Conservation (phyloP, 2,888 invertebrate species). For the Priocnemis perturbator region DNA sequence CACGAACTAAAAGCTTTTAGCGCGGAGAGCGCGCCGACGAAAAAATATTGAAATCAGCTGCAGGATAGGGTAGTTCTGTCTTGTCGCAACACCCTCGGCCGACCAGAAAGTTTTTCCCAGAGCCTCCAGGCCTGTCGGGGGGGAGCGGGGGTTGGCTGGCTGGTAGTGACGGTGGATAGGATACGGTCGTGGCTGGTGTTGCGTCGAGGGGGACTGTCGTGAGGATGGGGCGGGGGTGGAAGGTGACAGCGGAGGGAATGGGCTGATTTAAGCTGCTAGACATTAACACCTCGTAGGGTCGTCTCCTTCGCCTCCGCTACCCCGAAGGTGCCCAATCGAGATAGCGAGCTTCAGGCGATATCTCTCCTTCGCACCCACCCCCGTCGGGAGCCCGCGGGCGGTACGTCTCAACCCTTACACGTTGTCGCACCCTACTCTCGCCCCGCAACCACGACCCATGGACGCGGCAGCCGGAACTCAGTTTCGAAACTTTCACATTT, state of each 20-base stretch:
- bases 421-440: conserved; percentile 10
- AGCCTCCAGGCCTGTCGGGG: conserved; percentile 39
- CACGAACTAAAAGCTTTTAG: too few relatives aligned
- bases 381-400: conserved; percentile 28
- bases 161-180: neutral
- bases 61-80: conserved; percentile 17
- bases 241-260: neutral
- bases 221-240: neutral
- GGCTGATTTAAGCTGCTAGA: conserved; percentile 60
- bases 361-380: conserved; percentile 25
- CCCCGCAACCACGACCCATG: neutral
- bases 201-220: neutral
- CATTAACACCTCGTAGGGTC: conserved; percentile 59
- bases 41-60: conserved; percentile 35
- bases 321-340: conserved; percentile 53
- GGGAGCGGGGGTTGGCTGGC: conserved; percentile 21
- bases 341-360: conserved; percentile 48
- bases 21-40: neutral
- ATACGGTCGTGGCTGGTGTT: conserved; percentile 2
- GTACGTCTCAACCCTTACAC: conserved; percentile 17
- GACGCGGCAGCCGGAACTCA: conserved; percentile 40
- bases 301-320: conserved; percentile 38
- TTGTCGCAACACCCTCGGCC: conserved; percentile 8
- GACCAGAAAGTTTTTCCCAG: conserved; percentile 49
- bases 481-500: conserved; percentile 54